Evolutionary conservation across 2,113 vertebrate species (phyloP).

Genomic region (Salvelinus sp.): DNA sequence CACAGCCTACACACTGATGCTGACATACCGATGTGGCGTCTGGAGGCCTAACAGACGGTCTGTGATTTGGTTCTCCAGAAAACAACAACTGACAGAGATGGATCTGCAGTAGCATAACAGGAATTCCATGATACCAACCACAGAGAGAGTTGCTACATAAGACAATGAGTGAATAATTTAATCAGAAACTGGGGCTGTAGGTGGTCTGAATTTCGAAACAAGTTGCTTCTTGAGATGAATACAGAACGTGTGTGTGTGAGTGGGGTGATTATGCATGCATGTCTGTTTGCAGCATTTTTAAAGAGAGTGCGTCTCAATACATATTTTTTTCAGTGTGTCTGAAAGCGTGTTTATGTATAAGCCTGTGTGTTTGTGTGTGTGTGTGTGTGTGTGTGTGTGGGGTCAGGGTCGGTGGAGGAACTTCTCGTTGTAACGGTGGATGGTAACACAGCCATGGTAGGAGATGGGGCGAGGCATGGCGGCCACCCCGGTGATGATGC

Average conservation of each 20-base stretch:
- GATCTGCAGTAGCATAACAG: neutral
- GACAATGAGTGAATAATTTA: constrained; percentile 39
- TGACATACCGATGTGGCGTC: neutral
- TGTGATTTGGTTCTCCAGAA: neutral
- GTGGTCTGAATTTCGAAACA: constrained; percentile 12
- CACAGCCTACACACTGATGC: neutral
- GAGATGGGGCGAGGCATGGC: constrained; percentile 97
- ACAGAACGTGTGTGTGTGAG: neutral
- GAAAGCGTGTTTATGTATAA: constrained; percentile 17
- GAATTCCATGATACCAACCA: constrained; percentile 19
- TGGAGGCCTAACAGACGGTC: neutral
- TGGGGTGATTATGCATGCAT: constrained; percentile 4
- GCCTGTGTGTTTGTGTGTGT: neutral
- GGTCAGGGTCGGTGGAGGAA: constrained; percentile 85
- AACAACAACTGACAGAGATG: neutral
- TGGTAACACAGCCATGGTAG: constrained; percentile 96
- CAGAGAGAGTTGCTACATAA: constrained; percentile 48
- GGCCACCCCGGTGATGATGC: constrained; percentile 95
- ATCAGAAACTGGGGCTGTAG: constrained; percentile 1
- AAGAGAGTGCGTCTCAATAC: too few species aligned
- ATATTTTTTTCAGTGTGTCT: neutral
- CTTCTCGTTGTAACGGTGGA: constrained; percentile 96
- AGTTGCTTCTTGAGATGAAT: constrained; percentile 4
- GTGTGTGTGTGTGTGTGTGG: neutral
- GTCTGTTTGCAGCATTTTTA: neutral